Evolutionary conservation across 2,888 invertebrate genomes (phyloP).

Genomic region (Pseudococcus longispinus): DNA sequence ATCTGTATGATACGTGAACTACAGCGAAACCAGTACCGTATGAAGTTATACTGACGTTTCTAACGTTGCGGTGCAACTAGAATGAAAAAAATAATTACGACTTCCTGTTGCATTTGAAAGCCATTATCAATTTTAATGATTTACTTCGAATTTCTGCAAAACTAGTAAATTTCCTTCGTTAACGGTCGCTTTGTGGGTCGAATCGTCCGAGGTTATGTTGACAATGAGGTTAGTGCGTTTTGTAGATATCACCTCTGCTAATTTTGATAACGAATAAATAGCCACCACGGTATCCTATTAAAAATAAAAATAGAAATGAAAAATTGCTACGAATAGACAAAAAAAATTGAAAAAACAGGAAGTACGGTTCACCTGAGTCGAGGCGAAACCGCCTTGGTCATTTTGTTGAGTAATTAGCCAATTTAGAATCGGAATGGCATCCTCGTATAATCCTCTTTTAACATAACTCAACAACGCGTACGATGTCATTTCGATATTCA

Average conservation of each 20-base stretch:
- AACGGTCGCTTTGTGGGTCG: slow-evolving; percentile 72
- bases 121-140: background rate
- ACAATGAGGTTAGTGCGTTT: slow-evolving; percentile 66
- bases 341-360: background rate
- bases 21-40: slow-evolving; percentile 81
- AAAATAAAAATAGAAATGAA: slow-evolving; percentile 60
- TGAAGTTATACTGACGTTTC: slow-evolving; percentile 76
- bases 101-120: background rate
- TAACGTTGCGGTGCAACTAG: slow-evolving; percentile 67
- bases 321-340: background rate
- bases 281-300: slow-evolving; percentile 77
- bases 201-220: slow-evolving; percentile 57
- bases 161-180: slow-evolving; percentile 80
- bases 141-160: slow-evolving; percentile 79
- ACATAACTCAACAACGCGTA: slow-evolving; percentile 81
- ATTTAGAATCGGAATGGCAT: slow-evolving; percentile 72
- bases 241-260: slow-evolving; percentile 69
- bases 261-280: slow-evolving; percentile 73
- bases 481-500: slow-evolving; percentile 86
- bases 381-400: slow-evolving; percentile 74
- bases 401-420: slow-evolving; percentile 78
- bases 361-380: slow-evolving; percentile 67
- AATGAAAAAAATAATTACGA: slow-evolving; percentile 44
- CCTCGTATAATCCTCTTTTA: slow-evolving; percentile 64
- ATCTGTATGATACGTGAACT: slow-evolving; percentile 79